phyloP scores from a whole-genome alignment of 2,888 invertebrate genomes.

The Eilema griseolum region DNA sequence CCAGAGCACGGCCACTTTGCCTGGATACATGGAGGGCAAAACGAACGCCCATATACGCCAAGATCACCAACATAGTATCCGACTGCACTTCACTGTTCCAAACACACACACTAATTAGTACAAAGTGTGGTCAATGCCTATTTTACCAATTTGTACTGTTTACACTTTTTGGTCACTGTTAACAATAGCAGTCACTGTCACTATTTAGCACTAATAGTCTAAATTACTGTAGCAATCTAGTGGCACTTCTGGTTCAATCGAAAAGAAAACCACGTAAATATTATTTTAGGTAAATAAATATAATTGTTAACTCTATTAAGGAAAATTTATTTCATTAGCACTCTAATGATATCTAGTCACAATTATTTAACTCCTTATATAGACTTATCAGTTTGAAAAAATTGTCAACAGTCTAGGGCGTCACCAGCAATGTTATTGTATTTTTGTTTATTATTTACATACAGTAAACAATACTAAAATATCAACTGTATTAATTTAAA shows the following conservation, averaged over 20 bases:
- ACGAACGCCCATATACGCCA: slow-evolving; percentile 81
- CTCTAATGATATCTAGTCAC: background rate
- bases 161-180: background rate
- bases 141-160: background rate
- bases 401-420: background rate
- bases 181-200: slow-evolving; percentile 21
- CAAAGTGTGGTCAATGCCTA: background rate
- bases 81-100: slow-evolving; percentile 52
- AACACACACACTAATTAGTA: slow-evolving; percentile 19
- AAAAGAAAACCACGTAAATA: background rate
- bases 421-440: background rate
- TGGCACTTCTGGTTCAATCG: background rate
- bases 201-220: slow-evolving; percentile 7
- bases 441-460: slow-evolving; percentile 2
- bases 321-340: background rate
- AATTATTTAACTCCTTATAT: background rate
- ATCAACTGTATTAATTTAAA: background rate
- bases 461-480: background rate
- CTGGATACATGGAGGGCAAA: slow-evolving; percentile 82
- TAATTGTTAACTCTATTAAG: background rate
- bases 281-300: background rate
- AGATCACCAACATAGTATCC: slow-evolving; percentile 79
- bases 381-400: background rate
- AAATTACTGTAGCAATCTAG: slow-evolving; percentile 6
- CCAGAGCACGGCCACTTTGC: slow-evolving; percentile 79